Evolutionary conservation across 35 echinoderm and acorn worm species (phyloP), one percentile per base, ranked within the genome.

Genomic region (Apostichopus parvimensis): DNA sequence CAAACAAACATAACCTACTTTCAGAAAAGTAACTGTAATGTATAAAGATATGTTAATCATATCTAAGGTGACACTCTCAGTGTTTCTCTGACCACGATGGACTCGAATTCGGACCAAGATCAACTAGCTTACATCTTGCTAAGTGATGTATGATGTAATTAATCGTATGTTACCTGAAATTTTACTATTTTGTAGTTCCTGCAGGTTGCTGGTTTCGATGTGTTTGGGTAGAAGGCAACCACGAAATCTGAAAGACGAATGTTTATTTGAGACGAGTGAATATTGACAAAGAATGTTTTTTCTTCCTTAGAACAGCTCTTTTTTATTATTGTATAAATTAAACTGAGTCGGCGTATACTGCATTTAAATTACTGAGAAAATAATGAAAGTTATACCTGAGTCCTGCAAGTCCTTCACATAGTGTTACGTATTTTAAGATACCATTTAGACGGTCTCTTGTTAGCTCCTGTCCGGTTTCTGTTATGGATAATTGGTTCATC

Each of bases 381-480:
- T 54, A 6, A 5, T 54, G 26, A 82, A 15, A 12, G 45, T 82
- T 57, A 17, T 82, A 82, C 79, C 79, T 82, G 4, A 82, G 13
- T 82, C 79, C 79, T 14, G 22, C 21, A 52, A 82, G 79, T 10
- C 55, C 55, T 57, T 53, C 15, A 57, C 79, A 82, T 14, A 82
- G 79, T n/a, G 10, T 54, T 10, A 26, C 79, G n/a, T 82, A 82
- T 24, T 57, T 12, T 5, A 82, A 45, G 14, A 82, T 82, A 6
- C 79, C 79, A 17, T 52, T 52, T 8, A 82, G 79, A 18, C 55
- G 45, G 14, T 57, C 55, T 12, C 6, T 14, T 54, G 79, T 57
- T 17, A 82, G 15, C 23, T 82, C 79, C n/a, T 45, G 26, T 82
- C 79, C 79, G 23, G 79, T 82, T 57, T 82, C 79, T 24, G 79